These are phyloP conservation scores for Anhinga anhinga DNA, from an alignment of 2,113 vertebrate species.

Conservation along the genomic window DNA sequence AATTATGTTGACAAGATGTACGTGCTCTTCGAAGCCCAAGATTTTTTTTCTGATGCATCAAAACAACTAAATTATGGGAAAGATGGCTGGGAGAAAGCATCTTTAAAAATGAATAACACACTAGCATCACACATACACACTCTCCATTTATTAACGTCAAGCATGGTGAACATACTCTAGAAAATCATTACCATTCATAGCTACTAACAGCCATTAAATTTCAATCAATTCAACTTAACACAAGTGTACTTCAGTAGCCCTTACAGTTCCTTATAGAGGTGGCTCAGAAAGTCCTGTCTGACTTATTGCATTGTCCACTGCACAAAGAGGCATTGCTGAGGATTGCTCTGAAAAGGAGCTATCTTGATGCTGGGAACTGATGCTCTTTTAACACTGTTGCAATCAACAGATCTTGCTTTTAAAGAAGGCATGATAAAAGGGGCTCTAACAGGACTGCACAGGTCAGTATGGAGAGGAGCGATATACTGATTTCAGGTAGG, in stretches of 20 bases:
- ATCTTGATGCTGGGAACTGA: constrained; percentile 43
- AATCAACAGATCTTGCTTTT: constrained; percentile 49
- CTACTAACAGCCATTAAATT: constrained; percentile 87
- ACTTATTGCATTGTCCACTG: constrained; percentile 79
- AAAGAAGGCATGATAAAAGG: not conserved
- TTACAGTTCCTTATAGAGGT: constrained; percentile 74
- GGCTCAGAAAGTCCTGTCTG: constrained; percentile 75
- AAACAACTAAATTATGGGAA: constrained; percentile 77
- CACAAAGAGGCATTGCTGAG: constrained; percentile 74
- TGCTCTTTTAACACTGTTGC: constrained; percentile 68
- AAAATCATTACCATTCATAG: constrained; percentile 87
- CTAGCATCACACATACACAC: constrained; percentile 44
- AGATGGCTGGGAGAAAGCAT: constrained; percentile 52
- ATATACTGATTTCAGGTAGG: not conserved
- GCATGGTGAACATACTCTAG: constrained; percentile 76
- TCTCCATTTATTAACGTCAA: constrained; percentile 81
- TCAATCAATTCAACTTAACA: constrained; percentile 90
- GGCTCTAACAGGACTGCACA: not conserved
- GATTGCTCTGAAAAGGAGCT: constrained; percentile 58
- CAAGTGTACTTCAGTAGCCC: constrained; percentile 84
- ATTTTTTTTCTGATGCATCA: constrained; percentile 37
- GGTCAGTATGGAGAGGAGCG: not conserved
- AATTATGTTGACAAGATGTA: constrained; percentile 78
- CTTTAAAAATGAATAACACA: constrained; percentile 67
- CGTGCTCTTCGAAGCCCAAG: constrained; percentile 38